Evolutionary conservation across 2,113 vertebrate genomes (phyloP).

Genomic region (Tamias sibiricus): DNA sequence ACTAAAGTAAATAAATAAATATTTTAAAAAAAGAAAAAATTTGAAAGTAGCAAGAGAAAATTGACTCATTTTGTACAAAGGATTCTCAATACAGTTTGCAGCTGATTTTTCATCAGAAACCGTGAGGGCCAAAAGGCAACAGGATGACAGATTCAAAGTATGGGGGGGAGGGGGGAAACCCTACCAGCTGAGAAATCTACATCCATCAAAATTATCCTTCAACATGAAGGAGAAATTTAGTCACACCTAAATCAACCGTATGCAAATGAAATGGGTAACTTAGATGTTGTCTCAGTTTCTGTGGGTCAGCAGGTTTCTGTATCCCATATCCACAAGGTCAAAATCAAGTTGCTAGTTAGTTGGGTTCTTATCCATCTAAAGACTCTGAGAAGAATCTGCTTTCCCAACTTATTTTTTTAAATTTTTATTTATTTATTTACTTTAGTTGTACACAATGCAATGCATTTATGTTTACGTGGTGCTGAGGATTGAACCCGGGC

Average conservation of each 20-base stretch:
- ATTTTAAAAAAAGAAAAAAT: too few species aligned
- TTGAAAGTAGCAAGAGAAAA: not conserved
- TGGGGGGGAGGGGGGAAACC: not conserved
- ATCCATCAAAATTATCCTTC: not conserved
- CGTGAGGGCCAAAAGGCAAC: too few species aligned
- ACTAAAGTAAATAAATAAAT: too few species aligned
- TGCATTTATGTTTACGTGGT: too few species aligned
- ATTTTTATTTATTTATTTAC: too few species aligned
- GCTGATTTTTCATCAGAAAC: not conserved
- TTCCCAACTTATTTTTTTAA: too few species aligned
- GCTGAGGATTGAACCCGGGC: too few species aligned
- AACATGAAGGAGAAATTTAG: not conserved
- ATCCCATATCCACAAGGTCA: not conserved
- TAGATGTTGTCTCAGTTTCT: not conserved
- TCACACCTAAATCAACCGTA: not conserved
- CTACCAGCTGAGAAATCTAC: not conserved
- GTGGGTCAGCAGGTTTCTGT: not conserved
- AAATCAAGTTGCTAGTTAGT: not conserved
- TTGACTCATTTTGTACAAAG: not conserved
- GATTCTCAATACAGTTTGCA: not conserved
- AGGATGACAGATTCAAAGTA: not conserved
- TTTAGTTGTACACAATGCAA: too few species aligned
- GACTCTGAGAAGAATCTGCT: not conserved
- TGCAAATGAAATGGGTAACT: not conserved
- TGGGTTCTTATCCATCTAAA: not conserved